These are phyloP conservation scores for Phalangium opilio DNA, from an alignment of 2,888 invertebrate species.

Conservation along the genomic window DNA sequence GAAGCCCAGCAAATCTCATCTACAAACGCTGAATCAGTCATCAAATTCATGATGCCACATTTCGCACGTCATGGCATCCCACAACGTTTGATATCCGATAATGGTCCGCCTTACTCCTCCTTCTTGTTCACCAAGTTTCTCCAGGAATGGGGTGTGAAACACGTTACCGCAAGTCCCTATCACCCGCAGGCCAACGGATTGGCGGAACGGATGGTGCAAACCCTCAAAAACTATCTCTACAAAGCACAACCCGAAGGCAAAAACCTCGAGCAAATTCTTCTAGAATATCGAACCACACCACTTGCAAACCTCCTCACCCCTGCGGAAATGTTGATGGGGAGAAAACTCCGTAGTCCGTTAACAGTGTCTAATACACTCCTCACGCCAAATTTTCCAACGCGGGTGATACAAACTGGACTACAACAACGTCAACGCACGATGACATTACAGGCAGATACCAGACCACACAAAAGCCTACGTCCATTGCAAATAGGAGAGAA, in stretches of 20 bases:
- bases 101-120: conserved; percentile 3
- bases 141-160: background rate
- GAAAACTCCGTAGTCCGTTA: too few species aligned
- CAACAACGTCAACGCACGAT: too few species aligned
- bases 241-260: conserved; percentile 4
- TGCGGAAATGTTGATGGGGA: too few species aligned
- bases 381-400: too few species aligned
- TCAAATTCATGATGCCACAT: conserved; percentile 2
- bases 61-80: conserved; percentile 4
- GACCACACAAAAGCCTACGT: too few species aligned
- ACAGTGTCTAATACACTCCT: too few species aligned
- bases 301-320: too few species aligned
- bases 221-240: background rate
- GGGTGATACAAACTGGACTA: too few species aligned
- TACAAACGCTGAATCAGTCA: conserved; percentile 1
- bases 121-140: background rate
- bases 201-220: background rate
- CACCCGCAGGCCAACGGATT: conserved; percentile 4
- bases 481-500: too few species aligned
- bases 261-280: conserved; percentile 1
- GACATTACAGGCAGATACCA: too few species aligned
- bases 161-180: background rate
- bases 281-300: too few species aligned
- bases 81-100: background rate
- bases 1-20: background rate